Conservation (phyloP, 1,140 invertebrate species). For the Lepidurus apus region DNA sequence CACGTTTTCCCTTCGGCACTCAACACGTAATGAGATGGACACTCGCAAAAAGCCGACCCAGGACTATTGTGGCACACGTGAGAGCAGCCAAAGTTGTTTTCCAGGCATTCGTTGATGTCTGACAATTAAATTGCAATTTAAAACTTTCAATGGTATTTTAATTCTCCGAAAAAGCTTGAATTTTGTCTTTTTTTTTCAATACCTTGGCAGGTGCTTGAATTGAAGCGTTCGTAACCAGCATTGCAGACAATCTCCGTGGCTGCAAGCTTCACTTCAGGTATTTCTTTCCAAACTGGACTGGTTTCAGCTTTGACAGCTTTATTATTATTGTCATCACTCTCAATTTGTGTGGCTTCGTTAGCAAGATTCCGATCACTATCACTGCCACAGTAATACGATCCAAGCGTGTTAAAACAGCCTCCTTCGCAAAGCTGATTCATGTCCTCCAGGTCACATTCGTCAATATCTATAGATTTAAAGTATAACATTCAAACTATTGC, state of each 20-base stretch:
- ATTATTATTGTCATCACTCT: neutral
- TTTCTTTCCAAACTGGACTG: neutral
- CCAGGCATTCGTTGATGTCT: slow-evolving; percentile 63
- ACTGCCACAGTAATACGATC: slow-evolving; percentile 65
- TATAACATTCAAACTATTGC: neutral
- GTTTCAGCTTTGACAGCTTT: neutral
- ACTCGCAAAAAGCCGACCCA: slow-evolving; percentile 40
- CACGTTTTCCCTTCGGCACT: slow-evolving; percentile 47
- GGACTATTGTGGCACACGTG: slow-evolving; percentile 42
- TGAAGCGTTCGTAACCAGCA: neutral
- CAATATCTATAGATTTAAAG: slow-evolving; percentile 37
- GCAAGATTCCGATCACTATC: neutral
- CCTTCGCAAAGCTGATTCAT: slow-evolving; percentile 44
- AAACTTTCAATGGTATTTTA: neutral
- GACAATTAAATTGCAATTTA: slow-evolving; percentile 17
- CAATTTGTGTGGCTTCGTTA: neutral
- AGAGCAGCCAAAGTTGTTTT: slow-evolving; percentile 45
- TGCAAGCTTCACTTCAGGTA: neutral
- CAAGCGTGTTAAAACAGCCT: slow-evolving; percentile 68
- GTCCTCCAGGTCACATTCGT: slow-evolving; percentile 51
- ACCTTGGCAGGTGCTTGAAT: slow-evolving; percentile 2
- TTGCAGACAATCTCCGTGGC: neutral
- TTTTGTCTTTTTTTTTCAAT: neutral
- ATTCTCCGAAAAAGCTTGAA: neutral
- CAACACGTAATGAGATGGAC: slow-evolving; percentile 43